These are phyloP conservation scores for Danaus chrysippus DNA, from an alignment of 2,888 invertebrate genomes.

Conservation along the genomic window DNA sequence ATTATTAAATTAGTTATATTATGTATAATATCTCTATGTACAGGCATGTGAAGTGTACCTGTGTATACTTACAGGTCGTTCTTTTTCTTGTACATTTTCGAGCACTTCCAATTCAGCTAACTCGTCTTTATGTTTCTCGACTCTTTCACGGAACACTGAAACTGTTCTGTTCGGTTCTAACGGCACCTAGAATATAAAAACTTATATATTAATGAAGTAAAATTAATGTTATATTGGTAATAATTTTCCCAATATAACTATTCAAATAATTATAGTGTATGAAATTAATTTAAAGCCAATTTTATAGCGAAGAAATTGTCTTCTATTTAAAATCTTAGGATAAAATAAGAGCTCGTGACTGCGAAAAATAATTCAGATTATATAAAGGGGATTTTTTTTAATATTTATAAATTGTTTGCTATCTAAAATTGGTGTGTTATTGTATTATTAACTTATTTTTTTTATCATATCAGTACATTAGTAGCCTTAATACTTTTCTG, in stretches of 20 bases:
- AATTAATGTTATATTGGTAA: neutral
- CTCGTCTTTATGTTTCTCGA: constrained; percentile 94
- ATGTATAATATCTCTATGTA: neutral
- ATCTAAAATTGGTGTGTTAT: no score
- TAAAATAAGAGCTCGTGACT: no score
- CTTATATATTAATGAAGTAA: neutral
- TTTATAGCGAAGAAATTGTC: no score
- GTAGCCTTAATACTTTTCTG: no score
- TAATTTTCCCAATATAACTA: neutral
- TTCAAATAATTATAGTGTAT: neutral
- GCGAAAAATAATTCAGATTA: no score
- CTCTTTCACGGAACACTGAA: constrained; percentile 94
- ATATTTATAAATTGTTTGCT: no score
- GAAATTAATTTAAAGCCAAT: neutral
- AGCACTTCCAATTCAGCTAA: constrained; percentile 90
- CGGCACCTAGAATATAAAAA: constrained; percentile 59
- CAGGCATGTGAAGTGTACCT: neutral
- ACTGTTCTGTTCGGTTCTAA: constrained; percentile 92
- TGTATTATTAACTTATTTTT: no score
- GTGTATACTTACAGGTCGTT: constrained; percentile 84
- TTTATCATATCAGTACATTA: no score
- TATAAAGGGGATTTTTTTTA: no score
- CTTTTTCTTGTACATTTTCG: constrained; percentile 90
- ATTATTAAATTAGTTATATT: neutral
- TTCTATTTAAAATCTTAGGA: no score